Evolutionary conservation across 2,888 invertebrate genomes (phyloP), one percentile per base, ranked within the genome.

Genomic region (Cheilosia vulpina): DNA sequence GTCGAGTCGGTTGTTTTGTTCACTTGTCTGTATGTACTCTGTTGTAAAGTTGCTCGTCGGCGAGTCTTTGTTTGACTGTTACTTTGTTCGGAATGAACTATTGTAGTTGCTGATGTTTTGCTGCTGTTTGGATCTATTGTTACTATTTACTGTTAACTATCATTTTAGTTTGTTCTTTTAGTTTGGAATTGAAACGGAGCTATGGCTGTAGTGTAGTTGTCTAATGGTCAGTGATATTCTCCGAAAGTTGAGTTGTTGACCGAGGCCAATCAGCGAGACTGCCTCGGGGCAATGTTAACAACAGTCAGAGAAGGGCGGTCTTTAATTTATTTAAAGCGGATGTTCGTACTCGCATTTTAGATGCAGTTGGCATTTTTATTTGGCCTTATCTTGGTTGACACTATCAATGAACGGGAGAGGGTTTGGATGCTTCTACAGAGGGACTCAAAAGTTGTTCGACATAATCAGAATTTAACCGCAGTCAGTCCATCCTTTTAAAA

Each of bases 71-170:
- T 57, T 50, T 50, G 27, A 24, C 57, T 55, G 45, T 55, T 62
- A 41, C 38, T 71, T 76, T 72, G 43, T 72, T 72, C 57, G 65
- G 21, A 72, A 72, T 58, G 65, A 72, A 72, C 71, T 79, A 58
- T 45, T 43, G 45, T 53, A 58, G 65, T 27, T 43, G 9, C 24
- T 52, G 52, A 13, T 24, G 5, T 31, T 52, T 17, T 27, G 4
- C 24, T 38, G 31, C 47, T 47, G 21, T 62, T 38, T 34, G 60
- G 38, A 60, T 60, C 77, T 63, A 65, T 62, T 78, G 71, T 65
- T 43, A 53, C 31, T 77, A 38, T 72, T 60, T 71, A 53, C 55
- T 45, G n/a, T 38, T 52, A 52, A 38, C 58, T 57, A 57, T 78
- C 47, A 24, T 27, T 47, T 38, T 27, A 58, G 69, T 78, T 78